A percentile compares a stretch with the other conserved stretches of the same genome.
Conservation (phyloP, 2,888 invertebrate species). For the Acanthosepion lycidas region DNA sequence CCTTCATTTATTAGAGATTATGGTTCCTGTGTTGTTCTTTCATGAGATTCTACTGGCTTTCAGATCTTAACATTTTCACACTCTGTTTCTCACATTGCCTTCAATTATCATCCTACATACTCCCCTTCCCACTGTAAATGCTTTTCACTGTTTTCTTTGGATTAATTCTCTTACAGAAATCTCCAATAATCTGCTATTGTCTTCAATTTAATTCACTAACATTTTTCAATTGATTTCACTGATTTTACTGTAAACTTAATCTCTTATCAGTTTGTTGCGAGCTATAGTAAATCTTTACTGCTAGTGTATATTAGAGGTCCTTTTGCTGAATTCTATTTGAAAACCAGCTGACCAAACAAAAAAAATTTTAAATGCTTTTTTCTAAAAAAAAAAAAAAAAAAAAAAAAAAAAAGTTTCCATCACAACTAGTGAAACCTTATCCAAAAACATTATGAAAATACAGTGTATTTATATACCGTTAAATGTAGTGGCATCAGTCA, state of each 20-base stretch:
- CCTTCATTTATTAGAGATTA: neutral
- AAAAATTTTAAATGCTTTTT: neutral
- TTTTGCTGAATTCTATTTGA: neutral
- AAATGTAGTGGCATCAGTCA: neutral
- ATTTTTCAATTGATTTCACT: neutral
- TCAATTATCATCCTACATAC: neutral
- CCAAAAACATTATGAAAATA: neutral
- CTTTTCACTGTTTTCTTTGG: neutral
- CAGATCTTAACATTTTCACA: neutral
- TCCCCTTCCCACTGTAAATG: neutral
- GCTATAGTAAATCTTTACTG: neutral
- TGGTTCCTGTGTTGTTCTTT: neutral
- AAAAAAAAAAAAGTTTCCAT: neutral
- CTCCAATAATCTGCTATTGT: neutral
- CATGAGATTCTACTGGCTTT: neutral
- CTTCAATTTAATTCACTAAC: neutral
- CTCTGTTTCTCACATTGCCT: slow-evolving; percentile 7
- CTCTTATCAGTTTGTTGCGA: neutral
- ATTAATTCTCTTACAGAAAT: slow-evolving; percentile 17
- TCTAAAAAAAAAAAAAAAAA: neutral
- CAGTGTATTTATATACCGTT: neutral
- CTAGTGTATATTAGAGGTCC: neutral
- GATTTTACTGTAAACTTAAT: neutral
- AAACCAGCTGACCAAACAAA: neutral
- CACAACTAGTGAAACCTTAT: neutral